Base-by-base conservation (phyloP, 1,140 invertebrate species). In the Papilio xuthus region DNA sequence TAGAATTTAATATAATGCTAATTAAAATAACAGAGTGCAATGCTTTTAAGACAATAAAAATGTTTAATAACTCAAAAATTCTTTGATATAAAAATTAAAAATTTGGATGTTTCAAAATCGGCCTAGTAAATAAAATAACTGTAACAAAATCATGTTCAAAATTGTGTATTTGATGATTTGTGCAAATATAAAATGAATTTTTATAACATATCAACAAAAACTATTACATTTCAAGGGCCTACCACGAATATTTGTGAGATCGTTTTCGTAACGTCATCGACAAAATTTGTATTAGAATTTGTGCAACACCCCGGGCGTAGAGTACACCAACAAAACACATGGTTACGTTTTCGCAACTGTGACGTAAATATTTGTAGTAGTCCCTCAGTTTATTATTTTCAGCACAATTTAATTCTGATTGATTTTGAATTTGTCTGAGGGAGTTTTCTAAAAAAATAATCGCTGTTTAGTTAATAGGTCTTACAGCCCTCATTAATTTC, bases 401-500 rank as follows among this genome's bases (percentile, higher is more conserved):
- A 8, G 18, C 50, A 20, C 50, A 53, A 20, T 8, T 53, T 53
- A n/a, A 53, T 53, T 53, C 7, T 9, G 8, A n/a, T 53, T 20
- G 13, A 60, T 60, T 26, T 3, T 60, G 56, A 23, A 60, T 23
- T 60, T 60, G 60, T 37, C 32, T 4, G 15, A 13, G 13, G 47
- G 15, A n/a, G 4, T 8, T n/a, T 50, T 50, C 18, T 20, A n/a
- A 8, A n/a, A 83, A 76, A 77, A 53, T 41, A 77, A 78, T 80
- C 12, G 60, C 56, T 76, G 53, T 86, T 84, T 85, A 86, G 78
- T 84, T 86, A 80, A 74, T 89, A 88, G 80, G 78, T 89, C 88
- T 89, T 90, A 89, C 86, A 92, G 88, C 87, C 88, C 89, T 89
- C 84, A 83, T 87, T 85, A 83, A 86, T 85, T 84, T 83, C 81